These are phyloP conservation scores for Drosophila cracens DNA, from an alignment of 2,888 invertebrate genomes.

Conservation along the genomic window DNA sequence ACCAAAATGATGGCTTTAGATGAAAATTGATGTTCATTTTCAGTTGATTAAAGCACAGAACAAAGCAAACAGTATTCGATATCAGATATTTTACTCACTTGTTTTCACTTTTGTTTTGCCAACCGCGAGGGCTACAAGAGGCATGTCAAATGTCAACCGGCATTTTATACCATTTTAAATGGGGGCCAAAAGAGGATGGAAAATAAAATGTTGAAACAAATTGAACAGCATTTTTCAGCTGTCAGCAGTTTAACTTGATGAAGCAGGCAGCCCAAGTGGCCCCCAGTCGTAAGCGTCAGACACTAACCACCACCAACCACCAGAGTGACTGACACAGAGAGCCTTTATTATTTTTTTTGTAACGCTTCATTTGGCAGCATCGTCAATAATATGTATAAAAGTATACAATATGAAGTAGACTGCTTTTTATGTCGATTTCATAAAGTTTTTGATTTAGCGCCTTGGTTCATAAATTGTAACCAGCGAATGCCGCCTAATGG, in stretches of 20 bases:
- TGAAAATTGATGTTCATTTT: constrained; percentile 10
- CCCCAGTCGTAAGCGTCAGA: constrained; percentile 3
- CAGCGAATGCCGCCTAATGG: constrained; percentile 41
- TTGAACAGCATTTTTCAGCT: constrained; percentile 69
- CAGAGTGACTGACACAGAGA: constrained; percentile 10
- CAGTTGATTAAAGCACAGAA: constrained; percentile 25
- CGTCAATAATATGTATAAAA: constrained; percentile 71
- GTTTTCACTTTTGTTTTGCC: constrained; percentile 31
- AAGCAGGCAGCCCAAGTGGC: constrained; percentile 26
- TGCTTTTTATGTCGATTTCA: constrained; percentile 62
- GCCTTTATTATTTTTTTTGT: constrained; percentile 14
- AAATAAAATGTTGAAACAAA: constrained; percentile 44
- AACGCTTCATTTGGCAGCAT: constrained; percentile 68
- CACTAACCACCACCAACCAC: background rate
- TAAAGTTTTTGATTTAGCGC: constrained; percentile 68
- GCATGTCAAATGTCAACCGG: constrained; percentile 65
- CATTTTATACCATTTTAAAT: constrained; percentile 62
- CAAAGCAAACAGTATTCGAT: constrained; percentile 33
- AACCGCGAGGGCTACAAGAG: constrained; percentile 7
- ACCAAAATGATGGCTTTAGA: background rate
- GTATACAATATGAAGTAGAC: constrained; percentile 34
- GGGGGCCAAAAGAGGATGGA: constrained; percentile 15
- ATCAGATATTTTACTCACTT: constrained; percentile 31
- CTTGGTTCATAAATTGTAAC: constrained; percentile 48
- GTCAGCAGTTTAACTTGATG: constrained; percentile 75